A percentile compares a stretch with the other conserved stretches of the same genome.
These are phyloP conservation scores for human DNA, from an alignment of 2,113 vertebrate genomes.

Conservation along the genomic window GRCh38 chrX:20058501-20059000, in stretches of 20 bases:
- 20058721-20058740: background rate
- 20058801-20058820: background rate
- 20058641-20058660: background rate
- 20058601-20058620: background rate
- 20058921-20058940: background rate
- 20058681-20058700: slow-evolving; percentile 22
- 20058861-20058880: background rate
- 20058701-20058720: slow-evolving; percentile 16
- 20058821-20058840: background rate
- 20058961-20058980: background rate
- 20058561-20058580: background rate
- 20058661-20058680: background rate
- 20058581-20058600: slow-evolving; percentile 9
- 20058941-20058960: background rate
- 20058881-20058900: background rate
- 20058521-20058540: background rate
- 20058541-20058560: slow-evolving; percentile 4
- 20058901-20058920: background rate
- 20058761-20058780: background rate
- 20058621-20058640: slow-evolving; percentile 5
- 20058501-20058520: background rate
- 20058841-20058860: background rate
- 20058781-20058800: background rate
- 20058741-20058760: slow-evolving; percentile 13
- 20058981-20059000: background rate